These are phyloP conservation scores for Papilio aristodemus DNA, from an alignment of 1,140 invertebrate species.

Conservation along the genomic window DNA sequence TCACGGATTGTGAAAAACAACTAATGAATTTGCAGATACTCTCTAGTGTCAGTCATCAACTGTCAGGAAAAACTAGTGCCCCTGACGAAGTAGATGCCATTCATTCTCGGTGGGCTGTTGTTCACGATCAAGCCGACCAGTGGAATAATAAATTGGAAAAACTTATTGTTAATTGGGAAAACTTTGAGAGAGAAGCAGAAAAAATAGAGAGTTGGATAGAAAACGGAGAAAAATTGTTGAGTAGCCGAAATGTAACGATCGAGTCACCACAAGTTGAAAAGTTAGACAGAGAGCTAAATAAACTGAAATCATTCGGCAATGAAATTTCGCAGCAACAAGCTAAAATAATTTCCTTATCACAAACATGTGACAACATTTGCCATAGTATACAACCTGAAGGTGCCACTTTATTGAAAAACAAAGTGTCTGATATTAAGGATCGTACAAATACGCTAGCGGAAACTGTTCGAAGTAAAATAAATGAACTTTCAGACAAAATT, in stretches of 20 bases:
- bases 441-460: slow-evolving; percentile 87
- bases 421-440: slow-evolving; percentile 87
- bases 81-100: slow-evolving; percentile 91
- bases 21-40: slow-evolving; percentile 87
- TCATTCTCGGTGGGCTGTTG: slow-evolving; percentile 87
- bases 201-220: slow-evolving; percentile 88
- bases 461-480: slow-evolving; percentile 86
- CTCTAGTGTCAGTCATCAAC: slow-evolving; percentile 86
- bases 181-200: slow-evolving; percentile 86
- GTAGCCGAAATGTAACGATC: slow-evolving; percentile 80
- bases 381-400: slow-evolving; percentile 89
- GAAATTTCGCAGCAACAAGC: slow-evolving; percentile 90
- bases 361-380: slow-evolving; percentile 88
- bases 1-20: slow-evolving; percentile 89
- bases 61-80: slow-evolving; percentile 86
- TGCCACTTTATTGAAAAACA: slow-evolving; percentile 84
- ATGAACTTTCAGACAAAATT: slow-evolving; percentile 89
- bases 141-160: slow-evolving; percentile 89
- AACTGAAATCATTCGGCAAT: slow-evolving; percentile 89
- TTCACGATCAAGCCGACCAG: slow-evolving; percentile 87
- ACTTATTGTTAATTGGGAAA: slow-evolving; percentile 89
- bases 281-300: slow-evolving; percentile 86
- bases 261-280: slow-evolving; percentile 86
- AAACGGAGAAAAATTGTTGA: slow-evolving; percentile 83
- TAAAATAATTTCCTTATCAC: slow-evolving; percentile 88